Evolutionary conservation across 2,888 invertebrate species (phyloP).

Genomic region (Chalcosyrphus nemorum): DNA sequence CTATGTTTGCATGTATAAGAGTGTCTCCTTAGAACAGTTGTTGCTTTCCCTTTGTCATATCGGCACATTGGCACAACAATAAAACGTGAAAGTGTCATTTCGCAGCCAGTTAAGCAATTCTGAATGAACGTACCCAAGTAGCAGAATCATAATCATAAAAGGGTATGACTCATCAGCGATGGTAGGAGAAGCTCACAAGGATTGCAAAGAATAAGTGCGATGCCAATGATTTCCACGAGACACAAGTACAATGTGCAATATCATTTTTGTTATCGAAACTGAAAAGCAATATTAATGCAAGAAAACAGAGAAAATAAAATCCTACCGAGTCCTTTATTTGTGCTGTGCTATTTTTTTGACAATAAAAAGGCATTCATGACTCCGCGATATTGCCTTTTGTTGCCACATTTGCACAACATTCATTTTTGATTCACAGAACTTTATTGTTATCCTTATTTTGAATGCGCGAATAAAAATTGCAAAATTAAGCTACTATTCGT

Average conservation of each 20-base stretch:
- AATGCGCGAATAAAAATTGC: not conserved
- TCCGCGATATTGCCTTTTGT: not conserved
- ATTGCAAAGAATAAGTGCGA: not conserved
- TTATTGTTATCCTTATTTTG: slow-evolving; percentile 18
- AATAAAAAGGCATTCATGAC: slow-evolving; percentile 18
- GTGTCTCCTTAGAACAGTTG: slow-evolving; percentile 7
- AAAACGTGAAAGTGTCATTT: slow-evolving; percentile 69
- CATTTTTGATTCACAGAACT: slow-evolving; percentile 28
- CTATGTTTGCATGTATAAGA: no score
- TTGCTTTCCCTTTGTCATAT: slow-evolving; percentile 24
- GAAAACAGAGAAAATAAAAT: not conserved
- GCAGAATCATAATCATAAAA: slow-evolving; percentile 66
- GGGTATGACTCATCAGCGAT: slow-evolving; percentile 47
- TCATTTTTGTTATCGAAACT: not conserved
- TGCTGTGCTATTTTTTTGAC: slow-evolving; percentile 31
- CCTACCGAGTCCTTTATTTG: not conserved
- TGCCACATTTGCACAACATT: slow-evolving; percentile 33
- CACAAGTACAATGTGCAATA: not conserved
- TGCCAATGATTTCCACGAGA: not conserved
- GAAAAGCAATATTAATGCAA: slow-evolving; percentile 20
- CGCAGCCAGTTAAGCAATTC: slow-evolving; percentile 69
- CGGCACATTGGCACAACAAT: slow-evolving; percentile 14
- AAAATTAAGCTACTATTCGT: not conserved
- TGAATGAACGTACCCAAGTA: slow-evolving; percentile 50
- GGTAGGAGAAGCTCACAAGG: not conserved